Evolutionary conservation across 2,888 invertebrate genomes (phyloP), one percentile per base, ranked within the genome.

Genomic region (Stictocephala bisonia): DNA sequence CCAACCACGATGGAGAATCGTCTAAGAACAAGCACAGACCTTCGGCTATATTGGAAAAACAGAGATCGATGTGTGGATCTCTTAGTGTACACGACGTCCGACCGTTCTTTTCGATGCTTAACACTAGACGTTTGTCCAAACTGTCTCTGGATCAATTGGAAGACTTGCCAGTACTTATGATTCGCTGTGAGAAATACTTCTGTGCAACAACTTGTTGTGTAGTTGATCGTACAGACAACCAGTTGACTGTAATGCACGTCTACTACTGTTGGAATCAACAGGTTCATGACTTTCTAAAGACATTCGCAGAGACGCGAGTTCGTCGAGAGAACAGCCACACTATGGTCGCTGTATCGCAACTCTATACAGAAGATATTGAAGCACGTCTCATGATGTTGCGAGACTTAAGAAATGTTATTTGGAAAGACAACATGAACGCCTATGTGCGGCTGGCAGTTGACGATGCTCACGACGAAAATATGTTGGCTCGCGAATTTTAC

Each of bases 81-180:
- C 22, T 51, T 9, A 51, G n/a, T 13, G 51, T 51, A 6, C 51
- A 51, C 51, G 51, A 51, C 51, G 51, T 51, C 51, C 11, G 22
- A 3, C n/a, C 15, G 6, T 13, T 51, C 18, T 20, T 51, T 15
- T n/a, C n/a, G n/a, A n/a, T n/a, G n/a, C n/a, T n/a, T n/a, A n/a
- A n/a, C 51, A 24, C 18, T 22, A 6, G 4, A 51, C 51, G 22
- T 20, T 18, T 11, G 18, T 20, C 51, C 3, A 20, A 13, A 51
- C 51, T 11, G 22, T 4, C n/a, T n/a, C 7, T 4, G 4, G 20
- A 6, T 4, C 20, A 51, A 20, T 24, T 51, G 51, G n/a, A 51
- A 51, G 11, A 6, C 4, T 22, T 51, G 22, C 20, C 51, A 6
- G 51, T 20, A 20, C 11, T 22, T 11, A 7, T 18, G 15, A 24